Percentiles rank a stretch among this genome's conserved stretches.
Evolutionary conservation across 1,140 invertebrate genomes (phyloP).

Genomic region (Trachelipus rathkii): DNA sequence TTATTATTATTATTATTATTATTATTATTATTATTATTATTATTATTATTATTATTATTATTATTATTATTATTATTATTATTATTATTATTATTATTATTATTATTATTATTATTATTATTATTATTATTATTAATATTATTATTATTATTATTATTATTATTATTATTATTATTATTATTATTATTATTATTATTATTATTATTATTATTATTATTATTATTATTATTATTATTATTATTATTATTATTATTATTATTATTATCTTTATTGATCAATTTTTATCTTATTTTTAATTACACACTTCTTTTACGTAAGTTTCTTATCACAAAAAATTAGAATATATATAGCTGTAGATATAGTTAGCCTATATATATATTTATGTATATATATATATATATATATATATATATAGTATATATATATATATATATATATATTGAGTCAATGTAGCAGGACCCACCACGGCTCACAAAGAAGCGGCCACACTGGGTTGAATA

Average conservation of each 20-base stretch:
- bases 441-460: too few relatives aligned
- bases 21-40: background rate
- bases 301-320: too few relatives aligned
- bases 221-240: background rate
- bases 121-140: background rate
- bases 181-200: background rate
- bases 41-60: background rate
- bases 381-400: too few relatives aligned
- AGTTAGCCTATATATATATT: too few relatives aligned
- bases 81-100: background rate
- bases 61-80: background rate
- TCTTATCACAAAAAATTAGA: too few relatives aligned
- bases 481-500: too few relatives aligned
- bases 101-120: background rate
- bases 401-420: too few relatives aligned
- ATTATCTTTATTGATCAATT: too few relatives aligned
- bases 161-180: background rate
- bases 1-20: background rate
- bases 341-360: too few relatives aligned
- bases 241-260: background rate
- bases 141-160: background rate
- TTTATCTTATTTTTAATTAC: too few relatives aligned
- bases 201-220: background rate
- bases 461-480: too few relatives aligned
- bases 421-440: too few relatives aligned